Evolutionary conservation across 2,888 invertebrate species (phyloP), one percentile per base, ranked within the genome.

Genomic region (Agrochola litura): DNA sequence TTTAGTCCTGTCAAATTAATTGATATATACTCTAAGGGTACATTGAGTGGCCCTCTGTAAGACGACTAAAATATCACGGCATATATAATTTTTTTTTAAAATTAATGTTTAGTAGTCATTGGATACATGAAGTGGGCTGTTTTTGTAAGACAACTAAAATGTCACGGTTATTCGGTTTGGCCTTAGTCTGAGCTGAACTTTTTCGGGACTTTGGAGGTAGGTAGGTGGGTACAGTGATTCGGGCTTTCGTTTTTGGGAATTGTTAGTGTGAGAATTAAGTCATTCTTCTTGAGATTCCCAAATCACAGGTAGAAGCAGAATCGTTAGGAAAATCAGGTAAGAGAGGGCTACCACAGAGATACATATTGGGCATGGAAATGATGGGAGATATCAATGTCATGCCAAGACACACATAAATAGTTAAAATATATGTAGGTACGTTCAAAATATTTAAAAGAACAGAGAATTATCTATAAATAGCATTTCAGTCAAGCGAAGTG

Each of bases 381-480:
- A 25, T 43, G 9, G 19, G 19, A 63, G 12, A 25, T 0, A 71
- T n/a, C 25, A 43, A 65, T 10, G n/a, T 10, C 16, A 14, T 22
- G 30, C 16, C 30, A 30, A 30, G 8, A 6, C 6, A 37, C 6
- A 37, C 25, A 54, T 10, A 43, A 25, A 30, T 8, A 8, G 14
- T 41, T 25, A 5, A 41, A 37, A 43, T 0, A 41, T 49, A 52
- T 8, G 5, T 52, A 25, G 8, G 37, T 58, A 60, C 19, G 12
- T 43, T 6, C 12, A 56, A 79, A 41, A 49, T 73, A 30, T 63
- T 16, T 12, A 49, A 30, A 54, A n/a, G 37, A 52, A 16, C 54
- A 25, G 5, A 67, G 25, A 64, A 64, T 58, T 66, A 43, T 61
- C 41, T 81, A 83, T 61, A 71, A 61, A 77, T 83, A 81, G 60